Percentiles rank a stretch among this genome's conserved stretches.
These are phyloP conservation scores for Chalcis sispes DNA, from an alignment of 2,888 invertebrate species.

Conservation along the genomic window DNA sequence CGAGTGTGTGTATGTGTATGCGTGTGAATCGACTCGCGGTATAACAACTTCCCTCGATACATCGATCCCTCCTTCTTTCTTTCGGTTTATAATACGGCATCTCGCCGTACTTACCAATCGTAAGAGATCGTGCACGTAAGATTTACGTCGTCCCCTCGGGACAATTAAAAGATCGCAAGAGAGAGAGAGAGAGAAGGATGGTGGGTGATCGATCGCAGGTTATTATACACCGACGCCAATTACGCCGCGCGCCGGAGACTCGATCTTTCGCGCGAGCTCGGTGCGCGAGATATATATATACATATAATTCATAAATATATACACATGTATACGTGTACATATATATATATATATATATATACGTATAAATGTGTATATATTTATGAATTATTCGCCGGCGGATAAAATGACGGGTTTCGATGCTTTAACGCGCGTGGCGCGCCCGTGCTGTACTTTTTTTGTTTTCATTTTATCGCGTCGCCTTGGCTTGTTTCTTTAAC, in stretches of 20 bases:
- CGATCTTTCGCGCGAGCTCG: constrained; percentile 11
- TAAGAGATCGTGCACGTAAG: constrained; percentile 13
- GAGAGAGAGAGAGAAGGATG: not conserved
- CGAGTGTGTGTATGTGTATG: not conserved
- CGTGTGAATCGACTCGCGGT: not conserved
- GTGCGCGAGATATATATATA: not conserved
- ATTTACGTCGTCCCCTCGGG: constrained; percentile 48
- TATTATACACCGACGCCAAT: constrained; percentile 49
- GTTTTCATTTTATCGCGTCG: not conserved
- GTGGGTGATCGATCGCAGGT: constrained; percentile 45
- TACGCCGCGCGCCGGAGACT: constrained; percentile 32
- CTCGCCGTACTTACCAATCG: not conserved
- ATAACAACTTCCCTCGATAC: constrained; percentile 42
- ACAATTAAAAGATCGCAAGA: constrained; percentile 50
- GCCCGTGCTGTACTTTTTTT: not conserved
- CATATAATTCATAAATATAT: too few relatives aligned
- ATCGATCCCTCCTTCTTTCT: constrained; percentile 8
- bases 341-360: too few relatives aligned
- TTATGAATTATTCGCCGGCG: constrained; percentile 35
- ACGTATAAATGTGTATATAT: too few relatives aligned
- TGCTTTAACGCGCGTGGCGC: constrained; percentile 18
- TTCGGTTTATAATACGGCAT: not conserved
- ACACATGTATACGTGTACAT: too few relatives aligned
- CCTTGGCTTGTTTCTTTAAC: not conserved
- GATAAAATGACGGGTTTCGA: constrained; percentile 42